phyloP scores from a whole-genome alignment of 2,113 vertebrate genomes.

The Delphinus delphis region DNA sequence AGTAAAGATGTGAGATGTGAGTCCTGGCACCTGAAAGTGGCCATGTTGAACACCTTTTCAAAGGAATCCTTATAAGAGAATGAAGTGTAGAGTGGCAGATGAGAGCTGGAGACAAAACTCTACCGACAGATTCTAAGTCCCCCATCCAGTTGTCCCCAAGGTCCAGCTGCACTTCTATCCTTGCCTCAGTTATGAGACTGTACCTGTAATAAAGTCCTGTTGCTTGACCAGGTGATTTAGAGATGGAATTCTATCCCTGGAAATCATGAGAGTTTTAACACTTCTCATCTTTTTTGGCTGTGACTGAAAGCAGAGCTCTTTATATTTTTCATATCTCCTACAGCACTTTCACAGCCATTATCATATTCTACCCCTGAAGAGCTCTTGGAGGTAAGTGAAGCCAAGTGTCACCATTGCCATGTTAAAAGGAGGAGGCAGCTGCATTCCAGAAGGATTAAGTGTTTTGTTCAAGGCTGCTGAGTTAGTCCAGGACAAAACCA shows the following conservation, averaged over 20 bases:
- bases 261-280: neutral
- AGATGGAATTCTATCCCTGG: neutral
- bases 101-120: neutral
- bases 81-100: neutral
- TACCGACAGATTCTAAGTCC: neutral
- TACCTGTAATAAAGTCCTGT: neutral
- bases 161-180: neutral
- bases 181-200: neutral
- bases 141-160: neutral
- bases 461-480: neutral
- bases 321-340: neutral
- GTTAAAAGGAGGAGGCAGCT: neutral
- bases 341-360: neutral
- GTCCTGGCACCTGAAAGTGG: neutral
- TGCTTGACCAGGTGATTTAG: neutral
- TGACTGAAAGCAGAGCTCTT: neutral
- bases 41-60: neutral
- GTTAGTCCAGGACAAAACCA: constrained; percentile 30
- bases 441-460: neutral
- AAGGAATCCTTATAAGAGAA: neutral
- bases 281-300: neutral
- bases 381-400: neutral
- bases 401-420: neutral
- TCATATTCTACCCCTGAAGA: neutral
- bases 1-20: neutral